These are phyloP conservation scores for Limonius californicus DNA, from an alignment of 1,140 invertebrate species.

Conservation along the genomic window DNA sequence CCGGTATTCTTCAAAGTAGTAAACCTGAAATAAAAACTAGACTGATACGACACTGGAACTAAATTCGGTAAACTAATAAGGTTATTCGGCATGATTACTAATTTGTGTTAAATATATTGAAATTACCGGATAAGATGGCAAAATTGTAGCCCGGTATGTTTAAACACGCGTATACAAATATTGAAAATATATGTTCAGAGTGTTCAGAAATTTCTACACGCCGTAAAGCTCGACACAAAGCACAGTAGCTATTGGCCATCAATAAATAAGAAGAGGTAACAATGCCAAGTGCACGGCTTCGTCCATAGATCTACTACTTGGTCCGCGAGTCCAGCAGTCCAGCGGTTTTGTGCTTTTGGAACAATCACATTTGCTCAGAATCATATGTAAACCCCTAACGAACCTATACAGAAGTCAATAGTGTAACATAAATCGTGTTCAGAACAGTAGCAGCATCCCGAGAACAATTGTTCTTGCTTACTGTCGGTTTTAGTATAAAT, in stretches of 20 bases:
- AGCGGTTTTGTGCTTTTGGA: conserved; percentile 13
- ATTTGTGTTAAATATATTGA: too few species aligned
- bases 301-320: conserved; percentile 36
- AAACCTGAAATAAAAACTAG: too few species aligned
- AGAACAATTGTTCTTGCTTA: conserved; percentile 45
- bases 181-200: conserved; percentile 19
- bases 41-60: too few species aligned
- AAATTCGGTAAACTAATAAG: too few species aligned
- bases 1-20: too few species aligned
- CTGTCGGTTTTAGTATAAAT: conserved; percentile 41
- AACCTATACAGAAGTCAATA: conserved; percentile 29
- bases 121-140: too few species aligned
- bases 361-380: conserved; percentile 27
- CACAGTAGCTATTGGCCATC: conserved; percentile 42
- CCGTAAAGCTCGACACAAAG: conserved; percentile 21
- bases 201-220: conserved; percentile 21
- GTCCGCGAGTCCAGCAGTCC: conserved; percentile 26
- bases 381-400: conserved; percentile 14
- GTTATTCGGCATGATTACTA: too few species aligned
- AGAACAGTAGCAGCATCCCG: conserved; percentile 41
- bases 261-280: conserved; percentile 44
- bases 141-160: too few species aligned
- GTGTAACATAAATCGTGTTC: conserved; percentile 40
- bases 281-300: conserved; percentile 40
- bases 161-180: conserved; percentile 15